phyloP scores from a whole-genome alignment of 2,797 vertebrate species.

The Propithecus deckenii region DNA sequence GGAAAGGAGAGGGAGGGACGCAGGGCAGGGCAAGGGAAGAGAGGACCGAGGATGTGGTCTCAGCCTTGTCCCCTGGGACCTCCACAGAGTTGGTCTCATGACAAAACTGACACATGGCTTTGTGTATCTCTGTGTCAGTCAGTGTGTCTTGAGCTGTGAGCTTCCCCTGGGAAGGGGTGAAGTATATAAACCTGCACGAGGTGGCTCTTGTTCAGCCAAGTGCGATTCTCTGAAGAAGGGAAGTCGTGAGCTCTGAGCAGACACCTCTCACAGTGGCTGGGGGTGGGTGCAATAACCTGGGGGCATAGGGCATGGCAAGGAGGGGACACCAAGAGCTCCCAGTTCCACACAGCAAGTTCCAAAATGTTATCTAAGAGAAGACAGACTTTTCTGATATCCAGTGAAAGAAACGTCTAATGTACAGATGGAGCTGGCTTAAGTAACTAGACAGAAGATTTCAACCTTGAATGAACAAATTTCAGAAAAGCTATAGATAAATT shows the following conservation, averaged over 20 bases:
- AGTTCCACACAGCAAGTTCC: background rate
- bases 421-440: background rate
- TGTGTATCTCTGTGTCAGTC: background rate
- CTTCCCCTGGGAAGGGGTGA: background rate
- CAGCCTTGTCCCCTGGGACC: background rate
- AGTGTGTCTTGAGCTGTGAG: background rate
- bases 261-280: background rate
- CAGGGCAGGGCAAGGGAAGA: background rate
- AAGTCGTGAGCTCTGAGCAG: background rate
- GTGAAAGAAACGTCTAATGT: background rate
- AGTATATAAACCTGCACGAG: background rate
- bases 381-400: background rate
- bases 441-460: background rate
- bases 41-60: background rate
- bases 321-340: background rate
- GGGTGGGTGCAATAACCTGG: background rate
- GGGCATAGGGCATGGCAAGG: background rate
- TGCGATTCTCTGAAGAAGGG: background rate
- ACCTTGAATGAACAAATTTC: background rate
- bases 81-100: background rate
- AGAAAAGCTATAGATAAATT: background rate
- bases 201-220: background rate
- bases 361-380: background rate
- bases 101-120: background rate
- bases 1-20: background rate